Evolutionary conservation across 2,797 vertebrate species (phyloP).

Genomic region (Hyperoplus lanceolatus): DNA sequence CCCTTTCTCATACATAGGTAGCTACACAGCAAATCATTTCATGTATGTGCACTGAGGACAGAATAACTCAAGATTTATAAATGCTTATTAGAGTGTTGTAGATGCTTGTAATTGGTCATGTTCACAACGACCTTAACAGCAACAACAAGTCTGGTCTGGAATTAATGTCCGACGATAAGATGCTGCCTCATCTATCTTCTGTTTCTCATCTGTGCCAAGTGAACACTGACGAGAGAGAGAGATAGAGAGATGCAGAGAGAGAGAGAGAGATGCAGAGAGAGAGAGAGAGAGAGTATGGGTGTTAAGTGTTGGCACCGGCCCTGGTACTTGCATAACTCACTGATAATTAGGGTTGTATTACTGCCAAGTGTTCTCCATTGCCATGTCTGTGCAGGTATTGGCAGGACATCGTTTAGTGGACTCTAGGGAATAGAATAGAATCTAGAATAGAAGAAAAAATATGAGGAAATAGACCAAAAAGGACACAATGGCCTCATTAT

Average conservation of each 20-base stretch:
- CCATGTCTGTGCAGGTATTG: slow-evolving; percentile 33
- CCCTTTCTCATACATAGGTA: not conserved
- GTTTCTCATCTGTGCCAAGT: slow-evolving; percentile 44
- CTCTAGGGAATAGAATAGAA: slow-evolving; percentile 12
- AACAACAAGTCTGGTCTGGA: slow-evolving; percentile 14
- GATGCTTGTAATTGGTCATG: not conserved
- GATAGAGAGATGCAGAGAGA: not conserved
- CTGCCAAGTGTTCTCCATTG: slow-evolving; percentile 54
- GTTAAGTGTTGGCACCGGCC: slow-evolving; percentile 39
- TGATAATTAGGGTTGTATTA: slow-evolving; percentile 61
- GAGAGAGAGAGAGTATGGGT: slow-evolving; percentile 14
- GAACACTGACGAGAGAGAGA: slow-evolving; percentile 6
- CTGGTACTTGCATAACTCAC: slow-evolving; percentile 53
- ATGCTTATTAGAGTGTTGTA: not conserved
- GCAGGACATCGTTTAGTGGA: slow-evolving; percentile 40
- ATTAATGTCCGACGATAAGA: slow-evolving; percentile 14
- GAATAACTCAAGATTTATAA: not conserved
- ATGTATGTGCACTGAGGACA: not conserved
- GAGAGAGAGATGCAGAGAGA: not conserved
- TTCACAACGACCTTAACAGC: not conserved
- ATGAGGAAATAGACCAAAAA: not conserved
- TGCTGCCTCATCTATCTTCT: slow-evolving; percentile 30
- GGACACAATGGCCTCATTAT: not conserved
- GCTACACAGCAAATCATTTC: not conserved
- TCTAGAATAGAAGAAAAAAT: slow-evolving; percentile 8